phyloP scores from a whole-genome alignment of 2,113 vertebrate genomes.

The Isurus oxyrinchus region DNA sequence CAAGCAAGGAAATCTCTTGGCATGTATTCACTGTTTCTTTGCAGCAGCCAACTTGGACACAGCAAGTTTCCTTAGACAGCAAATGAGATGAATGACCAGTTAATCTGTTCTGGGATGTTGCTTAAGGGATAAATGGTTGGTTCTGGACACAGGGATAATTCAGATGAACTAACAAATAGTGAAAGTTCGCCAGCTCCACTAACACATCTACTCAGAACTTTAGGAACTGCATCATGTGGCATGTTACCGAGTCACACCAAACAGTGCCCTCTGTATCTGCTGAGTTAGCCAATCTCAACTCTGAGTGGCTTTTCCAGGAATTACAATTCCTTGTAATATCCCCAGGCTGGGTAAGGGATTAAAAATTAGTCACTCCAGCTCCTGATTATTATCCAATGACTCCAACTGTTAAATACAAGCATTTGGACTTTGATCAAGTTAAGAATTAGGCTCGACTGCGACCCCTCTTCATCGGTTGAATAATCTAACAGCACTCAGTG shows the following conservation, averaged over 20 bases:
- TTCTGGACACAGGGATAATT: neutral
- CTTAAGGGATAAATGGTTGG: neutral
- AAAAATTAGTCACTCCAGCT: neutral
- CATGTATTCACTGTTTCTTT: neutral
- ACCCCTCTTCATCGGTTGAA: neutral
- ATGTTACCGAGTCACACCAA: neutral
- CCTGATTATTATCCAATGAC: neutral
- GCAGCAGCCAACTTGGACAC: neutral
- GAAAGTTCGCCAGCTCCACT: neutral
- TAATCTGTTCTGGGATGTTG: neutral
- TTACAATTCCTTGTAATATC: neutral
- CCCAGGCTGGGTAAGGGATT: neutral
- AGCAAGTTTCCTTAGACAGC: neutral
- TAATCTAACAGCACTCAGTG: neutral
- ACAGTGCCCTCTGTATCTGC: neutral
- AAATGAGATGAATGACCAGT: neutral
- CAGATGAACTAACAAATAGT: neutral
- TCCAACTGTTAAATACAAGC: neutral
- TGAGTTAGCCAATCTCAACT: neutral
- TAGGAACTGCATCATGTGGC: neutral
- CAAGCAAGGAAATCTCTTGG: neutral
- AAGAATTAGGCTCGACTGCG: neutral
- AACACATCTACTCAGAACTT: neutral
- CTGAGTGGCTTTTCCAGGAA: neutral
- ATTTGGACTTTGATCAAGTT: neutral